Conservation (phyloP, 1,140 invertebrate genomes). For the Drosophila burlai region DNA sequence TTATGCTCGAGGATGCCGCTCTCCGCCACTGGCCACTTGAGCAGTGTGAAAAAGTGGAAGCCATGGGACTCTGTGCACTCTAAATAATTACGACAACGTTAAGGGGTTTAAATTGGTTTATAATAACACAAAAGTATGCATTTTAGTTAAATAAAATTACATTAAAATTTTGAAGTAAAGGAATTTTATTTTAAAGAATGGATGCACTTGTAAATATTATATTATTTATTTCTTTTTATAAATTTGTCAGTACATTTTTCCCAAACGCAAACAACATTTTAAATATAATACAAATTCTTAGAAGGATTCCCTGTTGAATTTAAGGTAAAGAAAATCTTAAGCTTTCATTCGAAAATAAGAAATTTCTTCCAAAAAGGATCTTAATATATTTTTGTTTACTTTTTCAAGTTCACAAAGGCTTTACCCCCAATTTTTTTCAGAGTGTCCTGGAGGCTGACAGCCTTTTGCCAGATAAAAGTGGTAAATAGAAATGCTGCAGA, state of each 20-base stretch:
- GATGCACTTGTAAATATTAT: no score
- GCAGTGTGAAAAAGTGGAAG: slow-evolving; percentile 62
- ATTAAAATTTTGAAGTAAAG: background rate
- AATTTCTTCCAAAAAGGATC: no score
- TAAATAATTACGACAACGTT: background rate
- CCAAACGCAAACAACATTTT: no score
- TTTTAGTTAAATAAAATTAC: background rate
- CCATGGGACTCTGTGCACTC: slow-evolving; percentile 29
- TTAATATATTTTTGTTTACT: background rate
- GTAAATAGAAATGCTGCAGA: slow-evolving; percentile 48
- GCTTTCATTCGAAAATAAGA: background rate
- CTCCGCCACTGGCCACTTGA: slow-evolving; percentile 54
- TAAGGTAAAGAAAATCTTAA: no score
- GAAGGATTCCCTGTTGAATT: background rate
- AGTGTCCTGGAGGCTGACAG: slow-evolving; percentile 33
- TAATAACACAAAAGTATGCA: background rate
- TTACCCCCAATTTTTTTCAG: background rate
- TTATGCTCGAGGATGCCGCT: slow-evolving; percentile 60
- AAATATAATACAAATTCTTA: no score
- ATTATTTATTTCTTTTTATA: background rate
- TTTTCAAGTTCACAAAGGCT: background rate
- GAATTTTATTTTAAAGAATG: background rate
- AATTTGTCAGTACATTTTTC: background rate
- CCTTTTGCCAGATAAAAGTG: slow-evolving; percentile 47
- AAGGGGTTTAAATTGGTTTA: background rate